Evolutionary conservation across 2,888 invertebrate genomes (phyloP), one percentile per base, ranked within the genome.

Genomic region (Epirrita christyi): DNA sequence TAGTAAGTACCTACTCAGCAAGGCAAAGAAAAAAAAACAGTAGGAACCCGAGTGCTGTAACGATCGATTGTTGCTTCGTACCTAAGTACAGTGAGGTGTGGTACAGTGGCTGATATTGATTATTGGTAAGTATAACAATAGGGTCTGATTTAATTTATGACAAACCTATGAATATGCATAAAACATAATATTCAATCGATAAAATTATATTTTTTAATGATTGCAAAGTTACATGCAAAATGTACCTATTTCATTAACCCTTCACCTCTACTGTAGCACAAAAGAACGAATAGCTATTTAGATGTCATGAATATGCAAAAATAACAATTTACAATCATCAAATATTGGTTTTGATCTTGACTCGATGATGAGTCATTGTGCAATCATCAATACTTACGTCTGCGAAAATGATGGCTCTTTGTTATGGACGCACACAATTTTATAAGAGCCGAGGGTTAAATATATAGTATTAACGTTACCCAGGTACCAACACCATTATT

Each of bases 271-370:
- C 38, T 42, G 55, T 61, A 48, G 48, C n/a, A 54, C 51, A 58
- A 47, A 68, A 61, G 59, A 67, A 71, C 67, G 72, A 68, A 63
- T 65, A 53, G 46, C 51, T 58, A 63, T 55, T 71, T 62, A 73
- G 69, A 64, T 61, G 66, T 71, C 80, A 89, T 90, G 91, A 91
- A 91, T 91, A 91, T 91, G 83, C 88, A 89, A 83, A 86, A 85
- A 76, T 80, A 76, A 88, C 87, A 88, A 89, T 86, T n/a, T 81
- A 86, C 58, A 64, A 70, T 73, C 77, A 86, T 86, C 83, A 84
- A n/a, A 88, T 88, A 83, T 83, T 77, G 72, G 76, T 70, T 80
- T 79, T 78, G 76, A 81, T 83, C 75, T 82, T 70, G 61, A 77
- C 15, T 61, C 79, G 72, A 67, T 61, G 83, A 66, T 57, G 65